These are phyloP conservation scores for Eristalis tenax DNA, from an alignment of 2,888 invertebrate species.

Conservation along the genomic window DNA sequence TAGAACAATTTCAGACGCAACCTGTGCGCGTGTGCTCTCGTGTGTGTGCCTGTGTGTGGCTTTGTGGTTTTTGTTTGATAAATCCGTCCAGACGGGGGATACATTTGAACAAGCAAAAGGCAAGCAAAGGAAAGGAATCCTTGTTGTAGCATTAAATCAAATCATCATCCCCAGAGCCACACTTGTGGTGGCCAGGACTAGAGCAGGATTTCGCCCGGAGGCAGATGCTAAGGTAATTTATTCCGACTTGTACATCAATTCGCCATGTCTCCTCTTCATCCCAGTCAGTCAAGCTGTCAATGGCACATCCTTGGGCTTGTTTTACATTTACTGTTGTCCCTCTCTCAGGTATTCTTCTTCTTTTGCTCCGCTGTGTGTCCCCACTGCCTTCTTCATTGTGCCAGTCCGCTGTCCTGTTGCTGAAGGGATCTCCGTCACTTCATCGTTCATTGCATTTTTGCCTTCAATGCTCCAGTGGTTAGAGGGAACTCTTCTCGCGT, in stretches of 20 bases:
- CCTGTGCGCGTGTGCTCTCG: not conserved
- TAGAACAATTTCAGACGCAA: not conserved
- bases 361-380: too few species aligned
- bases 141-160: constrained; percentile 27
- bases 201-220: not conserved
- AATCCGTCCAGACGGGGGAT: constrained; percentile 9
- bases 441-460: not conserved
- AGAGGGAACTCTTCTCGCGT: not conserved
- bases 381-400: not conserved
- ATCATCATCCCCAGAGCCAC: not conserved
- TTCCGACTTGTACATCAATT: constrained; percentile 5
- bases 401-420: not conserved
- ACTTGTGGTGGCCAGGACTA: not conserved
- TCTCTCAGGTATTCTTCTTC: not conserved
- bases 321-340: constrained; percentile 19
- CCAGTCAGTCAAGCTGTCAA: not conserved
- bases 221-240: constrained; percentile 52
- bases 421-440: not conserved
- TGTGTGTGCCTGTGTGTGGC: not conserved
- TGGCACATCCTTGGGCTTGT: constrained; percentile 3
- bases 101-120: not conserved
- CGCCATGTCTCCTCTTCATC: not conserved
- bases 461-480: not conserved
- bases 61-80: not conserved
- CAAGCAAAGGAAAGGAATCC: not conserved